A percentile compares a stretch with the other conserved stretches of the same genome.
phyloP scores from a whole-genome alignment of 2,797 vertebrate species.

The Argentina silus region DNA sequence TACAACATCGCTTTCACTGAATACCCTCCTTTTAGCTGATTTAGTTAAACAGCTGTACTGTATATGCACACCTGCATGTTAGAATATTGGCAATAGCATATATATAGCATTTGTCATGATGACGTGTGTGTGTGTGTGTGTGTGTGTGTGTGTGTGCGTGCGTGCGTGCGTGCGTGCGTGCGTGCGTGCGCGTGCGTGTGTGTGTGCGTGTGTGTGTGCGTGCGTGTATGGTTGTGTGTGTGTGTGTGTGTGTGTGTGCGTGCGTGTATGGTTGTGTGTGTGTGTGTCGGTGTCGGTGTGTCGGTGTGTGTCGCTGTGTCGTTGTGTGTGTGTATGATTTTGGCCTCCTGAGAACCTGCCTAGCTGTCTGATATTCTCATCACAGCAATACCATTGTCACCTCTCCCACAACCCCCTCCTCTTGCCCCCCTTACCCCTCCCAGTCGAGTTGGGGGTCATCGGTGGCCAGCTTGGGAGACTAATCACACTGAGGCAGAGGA shows the following conservation, averaged over 20 bases:
- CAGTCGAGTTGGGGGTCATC: background rate
- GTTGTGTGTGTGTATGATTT: background rate
- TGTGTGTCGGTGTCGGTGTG: background rate
- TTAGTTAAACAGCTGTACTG: background rate
- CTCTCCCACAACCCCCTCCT: background rate
- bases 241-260: conserved; percentile 6
- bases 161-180: background rate
- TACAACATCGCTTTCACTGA: background rate
- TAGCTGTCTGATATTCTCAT: background rate
- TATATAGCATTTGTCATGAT: background rate
- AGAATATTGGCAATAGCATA: background rate
- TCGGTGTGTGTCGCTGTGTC: background rate
- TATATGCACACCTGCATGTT: background rate
- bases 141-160: conserved; percentile 1
- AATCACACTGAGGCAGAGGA: background rate
- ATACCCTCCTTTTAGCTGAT: background rate
- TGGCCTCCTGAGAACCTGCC: background rate
- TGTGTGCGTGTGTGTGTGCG: conserved; percentile 1
- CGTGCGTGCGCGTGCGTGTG: background rate
- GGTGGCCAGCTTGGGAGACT: background rate
- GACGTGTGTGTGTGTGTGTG: conserved; percentile 13
- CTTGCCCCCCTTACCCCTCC: background rate
- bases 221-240: conserved; percentile 10
- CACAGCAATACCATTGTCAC: too few species aligned
- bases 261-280: conserved; percentile 1